Percentiles rank a stretch among this genome's conserved stretches.
Evolutionary conservation across 2,888 invertebrate genomes (phyloP).

Genomic region (Mellilla xanthometata): DNA sequence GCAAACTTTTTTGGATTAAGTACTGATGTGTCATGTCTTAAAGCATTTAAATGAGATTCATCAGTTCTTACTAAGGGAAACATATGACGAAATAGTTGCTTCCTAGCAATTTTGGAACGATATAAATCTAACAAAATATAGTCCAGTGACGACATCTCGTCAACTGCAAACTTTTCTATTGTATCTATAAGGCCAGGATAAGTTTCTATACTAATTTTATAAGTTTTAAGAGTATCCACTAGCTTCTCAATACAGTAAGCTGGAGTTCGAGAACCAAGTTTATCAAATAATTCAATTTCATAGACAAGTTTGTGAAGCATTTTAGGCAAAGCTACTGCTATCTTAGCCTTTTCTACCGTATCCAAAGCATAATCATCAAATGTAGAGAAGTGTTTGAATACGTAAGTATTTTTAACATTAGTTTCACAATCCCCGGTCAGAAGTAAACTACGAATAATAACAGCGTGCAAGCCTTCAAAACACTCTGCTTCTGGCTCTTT

Average conservation of each 20-base stretch:
- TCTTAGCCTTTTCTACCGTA: slow-evolving; percentile 35
- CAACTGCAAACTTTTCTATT: slow-evolving; percentile 34
- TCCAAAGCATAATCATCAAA: slow-evolving; percentile 48
- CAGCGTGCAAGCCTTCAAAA: slow-evolving; percentile 57
- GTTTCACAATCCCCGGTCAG: slow-evolving; percentile 28
- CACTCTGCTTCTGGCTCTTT: slow-evolving; percentile 42
- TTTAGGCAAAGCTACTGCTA: slow-evolving; percentile 35
- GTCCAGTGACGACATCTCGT: slow-evolving; percentile 29
- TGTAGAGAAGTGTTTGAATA: slow-evolving; percentile 42
- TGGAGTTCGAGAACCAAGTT: slow-evolving; percentile 4
- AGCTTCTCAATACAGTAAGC: slow-evolving; percentile 32
- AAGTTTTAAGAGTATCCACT: slow-evolving; percentile 41
- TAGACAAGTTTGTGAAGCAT: slow-evolving; percentile 37
- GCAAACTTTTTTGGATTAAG: slow-evolving; percentile 25
- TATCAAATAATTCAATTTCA: slow-evolving; percentile 16
- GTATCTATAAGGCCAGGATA: slow-evolving; percentile 36
- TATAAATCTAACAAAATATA: slow-evolving; percentile 43
- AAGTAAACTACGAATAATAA: slow-evolving; percentile 50
- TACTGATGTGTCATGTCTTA: slow-evolving; percentile 48
- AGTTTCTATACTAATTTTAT: slow-evolving; percentile 37
- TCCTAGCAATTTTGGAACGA: slow-evolving; percentile 44
- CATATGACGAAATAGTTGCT: slow-evolving; percentile 44
- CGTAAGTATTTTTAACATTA: slow-evolving; percentile 39
- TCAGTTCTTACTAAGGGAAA: slow-evolving; percentile 44
- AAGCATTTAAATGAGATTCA: slow-evolving; percentile 52